Percentiles rank a stretch among this genome's conserved stretches.
Conservation (phyloP, 2,113 vertebrate species). For the Cairina moschata region DNA sequence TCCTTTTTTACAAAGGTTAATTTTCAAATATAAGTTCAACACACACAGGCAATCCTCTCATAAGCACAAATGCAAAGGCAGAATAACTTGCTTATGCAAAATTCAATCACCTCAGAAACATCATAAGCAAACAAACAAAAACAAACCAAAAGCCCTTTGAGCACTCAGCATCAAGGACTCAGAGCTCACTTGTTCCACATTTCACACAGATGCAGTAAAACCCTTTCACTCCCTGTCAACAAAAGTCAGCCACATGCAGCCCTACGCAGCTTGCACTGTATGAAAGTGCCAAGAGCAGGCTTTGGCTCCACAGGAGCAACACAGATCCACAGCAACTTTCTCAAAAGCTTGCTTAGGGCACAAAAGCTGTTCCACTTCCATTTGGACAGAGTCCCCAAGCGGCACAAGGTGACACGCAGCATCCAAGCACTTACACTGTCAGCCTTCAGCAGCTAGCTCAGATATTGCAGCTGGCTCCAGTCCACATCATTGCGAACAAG, state of each 20-base stretch:
- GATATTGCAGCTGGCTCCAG: accelerated
- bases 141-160: background rate
- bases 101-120: background rate
- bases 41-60: background rate
- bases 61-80: background rate
- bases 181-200: background rate
- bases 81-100: background rate
- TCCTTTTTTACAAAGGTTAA: background rate
- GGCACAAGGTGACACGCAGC: accelerated
- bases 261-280: background rate
- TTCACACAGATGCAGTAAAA: background rate
- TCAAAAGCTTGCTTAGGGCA: background rate
- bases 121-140: background rate
- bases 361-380: background rate
- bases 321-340: background rate
- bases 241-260: background rate
- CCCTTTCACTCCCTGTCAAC: background rate
- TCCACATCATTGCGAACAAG: background rate
- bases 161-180: background rate
- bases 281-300: background rate
- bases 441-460: background rate
- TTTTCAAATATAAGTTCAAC: background rate
- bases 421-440: background rate
- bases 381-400: background rate
- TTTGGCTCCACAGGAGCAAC: background rate